Base-by-base conservation (phyloP, 2,888 invertebrate species). In the Pseudeuparius sepicola region DNA sequence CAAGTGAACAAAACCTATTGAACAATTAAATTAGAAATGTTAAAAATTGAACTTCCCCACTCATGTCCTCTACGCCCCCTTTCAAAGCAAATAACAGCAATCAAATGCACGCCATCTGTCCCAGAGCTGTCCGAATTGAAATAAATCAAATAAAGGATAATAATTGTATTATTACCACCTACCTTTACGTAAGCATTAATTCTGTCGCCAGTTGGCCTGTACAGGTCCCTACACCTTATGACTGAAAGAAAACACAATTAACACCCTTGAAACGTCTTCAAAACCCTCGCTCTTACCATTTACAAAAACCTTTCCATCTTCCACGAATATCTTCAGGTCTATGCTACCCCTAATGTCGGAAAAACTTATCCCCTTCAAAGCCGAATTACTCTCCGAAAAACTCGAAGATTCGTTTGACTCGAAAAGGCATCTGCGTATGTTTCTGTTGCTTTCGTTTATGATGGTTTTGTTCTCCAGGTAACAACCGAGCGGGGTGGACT, bases 121-220 rank as follows among this genome's bases (percentile, higher is more conserved):
- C n/a, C n/a, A n/a, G n/a, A n/a, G n/a, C n/a, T n/a, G n/a, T n/a
- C n/a, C n/a, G n/a, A n/a, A n/a, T n/a, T n/a, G n/a, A n/a, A n/a
- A n/a, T n/a, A n/a, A n/a, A n/a, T n/a, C n/a, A n/a, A n/a, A n/a
- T n/a, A n/a, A n/a, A n/a, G n/a, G n/a, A n/a, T n/a, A n/a, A n/a
- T n/a, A n/a, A n/a, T n/a, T n/a, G n/a, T n/a, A 7, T 20, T 20
- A 20, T 20, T 20, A 31, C 27, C 37, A 55, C 65, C 64, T 52
- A 80, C 83, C 70, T 85, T 86, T 14, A 85, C 83, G 60, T 86
- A 86, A 41, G 86, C 85, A 60, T 85, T 84, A 43, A 84, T 74
- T 28, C 70, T 68, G 49, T 73, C 76, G 31, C 78, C 81, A 54
- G 73, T 70, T 10, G 71, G 59, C 45, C 80, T 68, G 49, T 75